Conservation (phyloP, 2,113 vertebrate genomes). For the Mandrillus leucophaeus region DNA sequence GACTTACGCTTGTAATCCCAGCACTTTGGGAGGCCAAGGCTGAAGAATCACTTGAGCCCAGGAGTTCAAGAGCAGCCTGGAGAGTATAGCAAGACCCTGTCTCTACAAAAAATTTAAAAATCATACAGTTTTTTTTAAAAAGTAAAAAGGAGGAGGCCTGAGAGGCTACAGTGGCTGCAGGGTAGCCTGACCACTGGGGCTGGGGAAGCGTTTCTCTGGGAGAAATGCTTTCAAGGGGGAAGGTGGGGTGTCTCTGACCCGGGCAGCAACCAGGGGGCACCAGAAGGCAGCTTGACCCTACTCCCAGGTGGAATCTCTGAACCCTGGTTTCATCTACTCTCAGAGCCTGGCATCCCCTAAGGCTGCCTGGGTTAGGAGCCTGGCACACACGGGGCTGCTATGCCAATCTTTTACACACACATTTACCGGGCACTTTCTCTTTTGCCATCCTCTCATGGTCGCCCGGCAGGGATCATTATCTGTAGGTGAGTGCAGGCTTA, state of each 20-base stretch:
- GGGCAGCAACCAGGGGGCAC: not conserved
- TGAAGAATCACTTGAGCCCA: no score
- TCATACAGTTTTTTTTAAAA: no score
- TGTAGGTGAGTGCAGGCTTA: not conserved
- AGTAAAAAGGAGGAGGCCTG: no score
- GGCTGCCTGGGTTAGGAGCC: not conserved
- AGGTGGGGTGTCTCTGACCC: not conserved
- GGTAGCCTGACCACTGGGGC: not conserved
- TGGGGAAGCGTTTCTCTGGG: not conserved
- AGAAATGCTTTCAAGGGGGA: no score
- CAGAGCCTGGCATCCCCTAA: not conserved
- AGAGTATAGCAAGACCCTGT: no score
- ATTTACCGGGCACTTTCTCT: not conserved
- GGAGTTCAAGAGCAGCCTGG: no score
- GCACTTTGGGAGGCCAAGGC: no score
- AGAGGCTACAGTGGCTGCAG: not conserved
- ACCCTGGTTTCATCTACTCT: not conserved
- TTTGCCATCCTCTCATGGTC: no score
- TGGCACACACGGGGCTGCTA: accelerated
- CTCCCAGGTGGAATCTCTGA: not conserved
- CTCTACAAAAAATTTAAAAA: no score
- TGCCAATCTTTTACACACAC: no score
- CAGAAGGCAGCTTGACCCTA: not conserved
- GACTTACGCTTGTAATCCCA: no score
- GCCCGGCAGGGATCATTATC: not conserved